A percentile compares a stretch with the other conserved stretches of the same genome.
Evolutionary conservation across 2,113 vertebrate species (phyloP).

Genomic region (Pyrgilauda ruficollis): DNA sequence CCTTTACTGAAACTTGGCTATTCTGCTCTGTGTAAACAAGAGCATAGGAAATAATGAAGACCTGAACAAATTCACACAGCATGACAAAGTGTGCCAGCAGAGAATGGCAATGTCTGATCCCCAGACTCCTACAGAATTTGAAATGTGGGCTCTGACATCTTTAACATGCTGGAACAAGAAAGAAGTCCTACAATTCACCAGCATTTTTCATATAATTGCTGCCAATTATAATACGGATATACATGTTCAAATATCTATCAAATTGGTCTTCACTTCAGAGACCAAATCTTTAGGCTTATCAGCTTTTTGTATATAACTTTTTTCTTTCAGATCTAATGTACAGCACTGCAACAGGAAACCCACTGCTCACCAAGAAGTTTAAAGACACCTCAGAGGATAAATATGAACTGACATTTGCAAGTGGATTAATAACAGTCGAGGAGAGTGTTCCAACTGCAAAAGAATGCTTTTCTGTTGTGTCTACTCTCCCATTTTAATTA

Average conservation of each 20-base stretch:
- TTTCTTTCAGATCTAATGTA: not conserved
- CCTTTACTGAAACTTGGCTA: not conserved
- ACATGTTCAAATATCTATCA: not conserved
- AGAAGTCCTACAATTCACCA: not conserved
- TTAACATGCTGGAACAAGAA: not conserved
- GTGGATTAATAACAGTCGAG: not conserved
- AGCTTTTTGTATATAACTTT: not conserved
- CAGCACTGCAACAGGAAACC: not conserved
- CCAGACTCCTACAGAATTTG: not conserved
- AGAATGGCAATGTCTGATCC: not conserved
- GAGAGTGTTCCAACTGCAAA: not conserved
- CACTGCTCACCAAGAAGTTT: not conserved
- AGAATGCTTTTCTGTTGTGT: not conserved
- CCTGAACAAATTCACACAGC: not conserved
- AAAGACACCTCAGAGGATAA: not conserved
- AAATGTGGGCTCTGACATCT: rapidly evolving
- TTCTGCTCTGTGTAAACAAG: not conserved
- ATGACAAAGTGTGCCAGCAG: rapidly evolving
- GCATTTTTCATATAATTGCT: not conserved
- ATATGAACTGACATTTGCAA: not conserved
- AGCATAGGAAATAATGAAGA: not conserved
- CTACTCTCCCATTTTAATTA: conserved; percentile 30
- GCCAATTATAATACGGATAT: not conserved
- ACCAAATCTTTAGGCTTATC: not conserved
- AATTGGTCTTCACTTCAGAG: not conserved